These are phyloP conservation scores for Lepilemur ruficaudatus DNA, from an alignment of 2,797 vertebrate genomes.

Conservation along the genomic window DNA sequence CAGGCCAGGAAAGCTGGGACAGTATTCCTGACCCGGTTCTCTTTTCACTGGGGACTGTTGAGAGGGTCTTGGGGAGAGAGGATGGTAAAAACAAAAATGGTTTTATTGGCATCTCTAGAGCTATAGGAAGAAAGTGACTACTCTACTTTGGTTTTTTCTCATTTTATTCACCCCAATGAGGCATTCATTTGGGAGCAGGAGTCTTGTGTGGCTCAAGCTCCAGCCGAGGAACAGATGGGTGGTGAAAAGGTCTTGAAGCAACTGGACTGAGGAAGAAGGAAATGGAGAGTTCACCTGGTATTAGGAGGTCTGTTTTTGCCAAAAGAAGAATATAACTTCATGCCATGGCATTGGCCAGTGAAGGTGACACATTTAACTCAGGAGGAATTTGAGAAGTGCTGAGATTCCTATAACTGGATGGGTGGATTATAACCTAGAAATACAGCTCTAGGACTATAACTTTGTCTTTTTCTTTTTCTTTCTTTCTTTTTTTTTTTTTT, in stretches of 20 bases:
- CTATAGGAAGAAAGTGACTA: neutral
- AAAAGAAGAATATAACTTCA: neutral
- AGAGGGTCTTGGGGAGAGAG: neutral
- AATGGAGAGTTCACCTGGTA: neutral
- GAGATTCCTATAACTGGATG: neutral
- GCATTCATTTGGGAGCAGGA: neutral
- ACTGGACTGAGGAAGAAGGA: neutral
- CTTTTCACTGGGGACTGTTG: neutral
- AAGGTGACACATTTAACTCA: neutral
- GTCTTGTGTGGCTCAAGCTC: neutral
- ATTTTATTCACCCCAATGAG: neutral
- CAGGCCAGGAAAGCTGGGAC: neutral
- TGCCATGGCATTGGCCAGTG: neutral
- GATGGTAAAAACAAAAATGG: neutral
- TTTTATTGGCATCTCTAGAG: neutral
- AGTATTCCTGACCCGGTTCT: neutral
- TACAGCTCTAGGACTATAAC: neutral
- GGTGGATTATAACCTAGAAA: neutral
- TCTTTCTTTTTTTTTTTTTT: neutral
- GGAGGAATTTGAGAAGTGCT: neutral
- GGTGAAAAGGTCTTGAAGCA: neutral
- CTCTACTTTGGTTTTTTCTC: neutral
- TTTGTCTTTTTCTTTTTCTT: neutral
- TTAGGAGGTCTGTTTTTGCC: neutral
- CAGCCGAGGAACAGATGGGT: neutral